Evolutionary conservation across 1,140 invertebrate species (phyloP), one percentile per base, ranked within the genome.

Genomic region (Lasaia peninsularis): DNA sequence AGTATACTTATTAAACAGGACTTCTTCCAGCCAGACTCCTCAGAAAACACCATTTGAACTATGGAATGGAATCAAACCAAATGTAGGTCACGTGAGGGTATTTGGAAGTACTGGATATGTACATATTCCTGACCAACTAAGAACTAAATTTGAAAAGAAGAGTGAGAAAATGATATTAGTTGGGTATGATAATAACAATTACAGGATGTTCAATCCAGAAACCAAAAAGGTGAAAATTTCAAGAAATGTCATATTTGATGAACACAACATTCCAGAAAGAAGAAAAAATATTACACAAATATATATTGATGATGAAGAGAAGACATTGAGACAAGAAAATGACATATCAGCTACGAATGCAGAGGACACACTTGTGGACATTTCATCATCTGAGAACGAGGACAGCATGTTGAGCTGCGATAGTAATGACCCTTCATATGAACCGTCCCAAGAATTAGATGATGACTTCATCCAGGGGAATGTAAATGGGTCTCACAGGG

Each of bases 1-100:
- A 10, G 73, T 74, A 2, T 88, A 88, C 62, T 49, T 87, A 21
- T 56, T 75, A 48, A 89, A 89, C 48, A 54, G 75, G n/a, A 60
- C 50, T 1, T 60, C 73, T 1, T 67, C 69, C 0, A 77, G 44
- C 14, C 67, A 72, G 18, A 62, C 65, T 34, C 32, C 52, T 12
- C 31, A 62, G 32, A 55, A 24, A 14, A 62, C 69, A 56, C 68
- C 73, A 24, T 56, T 49, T 53, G 67, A 69, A 56, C 9, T 61
- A 7, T 69, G 66, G 68, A 52, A 54, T 57, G 68, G 65, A 0
- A 34, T 48, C 0, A 69, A 73, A 59, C 63, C 60, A 16, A n/a
- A 51, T 31, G 1, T 73, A 52, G 18, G 20, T 20, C 62, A 67
- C 58, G 21, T 70, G 2, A 60, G n/a, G 32, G 24, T 63, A 5